Percentiles rank a stretch among this genome's conserved stretches.
These are phyloP conservation scores for Pelmatolapia mariae DNA, from an alignment of 2,113 vertebrate species.

Conservation along the genomic window DNA sequence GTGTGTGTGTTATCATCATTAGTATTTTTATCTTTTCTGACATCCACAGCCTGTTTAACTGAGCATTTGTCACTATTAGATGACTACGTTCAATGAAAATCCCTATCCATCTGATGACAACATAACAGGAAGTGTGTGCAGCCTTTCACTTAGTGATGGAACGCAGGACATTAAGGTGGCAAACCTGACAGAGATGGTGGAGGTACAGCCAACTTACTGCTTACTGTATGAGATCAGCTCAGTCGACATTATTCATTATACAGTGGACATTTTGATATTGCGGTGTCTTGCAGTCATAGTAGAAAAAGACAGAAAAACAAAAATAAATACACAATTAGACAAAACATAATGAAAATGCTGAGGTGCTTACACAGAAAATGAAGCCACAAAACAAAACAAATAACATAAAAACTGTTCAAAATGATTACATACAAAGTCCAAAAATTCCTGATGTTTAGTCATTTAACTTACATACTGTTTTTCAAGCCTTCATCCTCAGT, in stretches of 20 bases:
- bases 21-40: not conserved
- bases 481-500: not conserved
- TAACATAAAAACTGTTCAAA: not conserved
- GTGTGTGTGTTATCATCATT: not conserved
- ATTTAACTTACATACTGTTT: not conserved
- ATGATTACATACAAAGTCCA: not conserved
- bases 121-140: constrained; percentile 64
- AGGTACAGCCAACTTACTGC: constrained; percentile 51
- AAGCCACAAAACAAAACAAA: not conserved
- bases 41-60: not conserved
- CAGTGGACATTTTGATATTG: not conserved
- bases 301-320: not conserved
- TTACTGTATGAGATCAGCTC: not conserved
- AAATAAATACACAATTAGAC: not conserved
- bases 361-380: not conserved
- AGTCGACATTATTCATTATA: not conserved
- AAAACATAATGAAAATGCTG: not conserved
- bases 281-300: not conserved
- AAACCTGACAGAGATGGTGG: constrained; percentile 59
- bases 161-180: not conserved
- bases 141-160: constrained; percentile 34
- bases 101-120: constrained; percentile 44
- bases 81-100: constrained; percentile 59
- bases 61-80: constrained; percentile 30
- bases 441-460: not conserved